These are phyloP conservation scores for Xenus cinereus DNA, from an alignment of 2,113 vertebrate species.

Conservation along the genomic window DNA sequence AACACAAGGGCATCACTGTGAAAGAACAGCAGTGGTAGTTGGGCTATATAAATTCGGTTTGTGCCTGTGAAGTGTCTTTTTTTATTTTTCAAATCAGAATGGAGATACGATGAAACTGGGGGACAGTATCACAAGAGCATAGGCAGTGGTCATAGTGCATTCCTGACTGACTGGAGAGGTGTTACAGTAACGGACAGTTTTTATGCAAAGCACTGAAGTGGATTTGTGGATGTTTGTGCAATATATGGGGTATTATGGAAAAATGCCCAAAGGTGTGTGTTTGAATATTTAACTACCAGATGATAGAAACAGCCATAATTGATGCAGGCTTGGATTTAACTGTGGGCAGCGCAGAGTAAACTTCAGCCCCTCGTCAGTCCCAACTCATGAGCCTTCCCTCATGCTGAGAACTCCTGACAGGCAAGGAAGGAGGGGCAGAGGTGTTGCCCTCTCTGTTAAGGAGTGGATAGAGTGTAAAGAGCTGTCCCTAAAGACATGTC, in stretches of 20 bases:
- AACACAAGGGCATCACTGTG: background rate
- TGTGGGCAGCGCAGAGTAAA: fast-evolving
- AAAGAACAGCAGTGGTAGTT: background rate
- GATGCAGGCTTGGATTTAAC: background rate
- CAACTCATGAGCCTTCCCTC: background rate
- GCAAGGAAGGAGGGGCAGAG: too few species aligned
- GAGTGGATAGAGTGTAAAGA: too few species aligned
- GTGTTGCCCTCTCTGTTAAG: too few species aligned
- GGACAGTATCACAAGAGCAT: background rate
- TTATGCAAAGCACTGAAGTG: background rate
- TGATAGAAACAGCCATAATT: background rate
- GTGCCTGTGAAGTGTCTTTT: background rate
- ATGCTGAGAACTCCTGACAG: background rate
- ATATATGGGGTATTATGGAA: background rate
- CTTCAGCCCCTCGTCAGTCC: background rate
- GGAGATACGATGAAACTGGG: background rate
- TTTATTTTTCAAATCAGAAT: background rate
- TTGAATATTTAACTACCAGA: background rate
- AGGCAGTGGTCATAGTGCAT: background rate
- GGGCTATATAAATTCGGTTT: background rate
- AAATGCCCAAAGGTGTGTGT: background rate
- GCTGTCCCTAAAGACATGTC: too few species aligned
- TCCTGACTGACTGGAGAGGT: background rate
- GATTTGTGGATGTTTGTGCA: background rate
- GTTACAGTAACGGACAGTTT: background rate